Base-by-base conservation (phyloP, 2,797 vertebrate genomes). In the Pogonophryne albipinna region DNA sequence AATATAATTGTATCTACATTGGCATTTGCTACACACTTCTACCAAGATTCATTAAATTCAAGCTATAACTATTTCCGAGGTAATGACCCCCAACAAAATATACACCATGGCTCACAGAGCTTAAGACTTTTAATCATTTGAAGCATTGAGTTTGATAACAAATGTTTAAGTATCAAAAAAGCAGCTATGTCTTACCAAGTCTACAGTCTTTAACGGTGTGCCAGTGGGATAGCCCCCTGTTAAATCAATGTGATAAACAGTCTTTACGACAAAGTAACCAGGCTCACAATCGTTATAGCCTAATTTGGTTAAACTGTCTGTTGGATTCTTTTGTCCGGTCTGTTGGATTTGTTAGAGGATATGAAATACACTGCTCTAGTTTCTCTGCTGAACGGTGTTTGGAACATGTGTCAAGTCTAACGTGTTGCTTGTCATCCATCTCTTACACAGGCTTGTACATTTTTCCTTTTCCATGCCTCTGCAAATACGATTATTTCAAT, bases 281-380 rank as follows among this genome's bases (percentile, higher is more conserved):
- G 46, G 13, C 64, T 34, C 44, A 56, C 67, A 38, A 19, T 38
- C 4, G 44, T 41, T 46, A 15, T 58, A 41, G 62, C 81, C 76
- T 82, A 75, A 90, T 90, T 89, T 78, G 80, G 82, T 90, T 79
- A 38, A 50, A 80, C 50, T 60, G 47, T 76, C 65, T 70, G 45
- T 31, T 19, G 53, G 55, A 45, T 73, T 67, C 46, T 66, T n/a
- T 58, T 55, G 74, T 76, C 46, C 34, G 68, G 57, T 13, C 66
- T 7, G 34, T 7, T 38, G 34, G 34, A 38, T 38, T 38, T 59
- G 63, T 82, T 27, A 14, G 12, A 4, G 60, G 16, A 75, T 53
- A 17, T 50, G 65, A 66, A 66, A 14, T 4, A 27, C 42, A 60
- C 31, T 17, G 46, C 52, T 73, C 9, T 16, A 57, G 3, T 55